Percentiles rank a stretch among this genome's conserved stretches.
Conservation (phyloP, 1,140 invertebrate species). For the Agraylea sexmaculata region DNA sequence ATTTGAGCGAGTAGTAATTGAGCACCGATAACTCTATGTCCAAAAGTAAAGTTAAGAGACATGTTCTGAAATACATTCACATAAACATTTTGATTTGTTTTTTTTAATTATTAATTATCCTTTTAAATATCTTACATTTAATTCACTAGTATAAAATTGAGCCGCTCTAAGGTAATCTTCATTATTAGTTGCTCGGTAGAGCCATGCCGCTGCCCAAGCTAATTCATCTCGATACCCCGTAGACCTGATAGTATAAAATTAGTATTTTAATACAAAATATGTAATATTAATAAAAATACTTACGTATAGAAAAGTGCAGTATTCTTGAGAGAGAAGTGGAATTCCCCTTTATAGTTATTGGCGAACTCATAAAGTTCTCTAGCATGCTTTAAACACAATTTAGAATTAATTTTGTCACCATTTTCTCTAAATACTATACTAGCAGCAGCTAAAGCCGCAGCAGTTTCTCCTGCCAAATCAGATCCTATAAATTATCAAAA, state of each 20-base stretch:
- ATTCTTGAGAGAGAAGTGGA: slow-evolving; percentile 44
- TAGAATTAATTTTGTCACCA: slow-evolving; percentile 39
- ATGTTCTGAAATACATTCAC: slow-evolving; percentile 37
- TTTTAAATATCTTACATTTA: too few relatives aligned
- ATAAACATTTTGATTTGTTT: slow-evolving; percentile 45
- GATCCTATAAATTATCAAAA: slow-evolving; percentile 33
- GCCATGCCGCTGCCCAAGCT: slow-evolving; percentile 50
- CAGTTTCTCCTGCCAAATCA: slow-evolving; percentile 51
- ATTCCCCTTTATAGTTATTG: slow-evolving; percentile 41
- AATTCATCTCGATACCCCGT: slow-evolving; percentile 50
- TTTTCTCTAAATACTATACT: slow-evolving; percentile 38
- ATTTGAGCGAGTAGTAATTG: slow-evolving; percentile 40
- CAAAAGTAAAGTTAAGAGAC: slow-evolving; percentile 12
- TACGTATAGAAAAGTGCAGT: slow-evolving; percentile 25
- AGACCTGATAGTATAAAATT: slow-evolving; percentile 27
- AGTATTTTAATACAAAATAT: slow-evolving; percentile 7
- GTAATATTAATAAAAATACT: slow-evolving; percentile 7
- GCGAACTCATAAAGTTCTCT: slow-evolving; percentile 49
- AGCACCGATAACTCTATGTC: slow-evolving; percentile 15
- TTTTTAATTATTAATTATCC: too few relatives aligned
- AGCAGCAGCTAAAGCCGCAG: slow-evolving; percentile 47
- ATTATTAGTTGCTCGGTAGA: slow-evolving; percentile 47
- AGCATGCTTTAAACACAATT: slow-evolving; percentile 39
- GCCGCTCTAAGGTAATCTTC: slow-evolving; percentile 41
- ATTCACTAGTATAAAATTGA: too few relatives aligned